Evolutionary conservation across 1,140 invertebrate genomes (phyloP).

Genomic region (Drosophila saltans): DNA sequence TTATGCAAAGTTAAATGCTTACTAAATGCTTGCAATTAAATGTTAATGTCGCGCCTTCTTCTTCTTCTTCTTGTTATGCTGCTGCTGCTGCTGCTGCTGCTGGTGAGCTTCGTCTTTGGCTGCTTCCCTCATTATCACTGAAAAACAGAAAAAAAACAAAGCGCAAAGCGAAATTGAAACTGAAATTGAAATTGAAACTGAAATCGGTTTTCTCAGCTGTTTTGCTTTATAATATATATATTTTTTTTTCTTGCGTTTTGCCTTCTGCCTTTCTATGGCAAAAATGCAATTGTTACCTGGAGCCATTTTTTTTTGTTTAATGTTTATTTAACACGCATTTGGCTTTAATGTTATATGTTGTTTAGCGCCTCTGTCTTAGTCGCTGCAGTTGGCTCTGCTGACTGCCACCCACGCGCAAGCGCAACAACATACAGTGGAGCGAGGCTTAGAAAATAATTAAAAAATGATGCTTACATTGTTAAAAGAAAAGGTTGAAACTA

Average conservation of each 20-base stretch:
- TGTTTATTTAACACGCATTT: constrained; percentile 78
- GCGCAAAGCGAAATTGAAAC: constrained; percentile 66
- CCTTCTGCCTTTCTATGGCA: constrained; percentile 35
- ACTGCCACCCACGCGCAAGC: constrained; percentile 37
- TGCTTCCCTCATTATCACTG: constrained; percentile 59
- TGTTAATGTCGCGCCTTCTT: constrained; percentile 62
- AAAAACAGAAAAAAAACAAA: neutral
- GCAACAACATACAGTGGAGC: constrained; percentile 37
- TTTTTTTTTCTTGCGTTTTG: neutral
- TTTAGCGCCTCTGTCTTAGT: constrained; percentile 15
- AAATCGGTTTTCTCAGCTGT: constrained; percentile 39
- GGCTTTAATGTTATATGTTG: constrained; percentile 48
- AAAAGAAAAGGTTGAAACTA: too few species aligned
- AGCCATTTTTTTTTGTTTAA: constrained; percentile 44
- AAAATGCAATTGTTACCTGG: constrained; percentile 52
- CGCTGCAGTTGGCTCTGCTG: neutral
- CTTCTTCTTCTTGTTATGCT: constrained; percentile 13
- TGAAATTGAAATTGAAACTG: constrained; percentile 27
- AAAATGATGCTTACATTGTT: too few species aligned
- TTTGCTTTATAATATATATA: neutral
- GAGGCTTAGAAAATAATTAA: neutral
- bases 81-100: constrained; percentile 14
- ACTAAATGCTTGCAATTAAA: constrained; percentile 79
- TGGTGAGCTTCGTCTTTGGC: constrained; percentile 18
- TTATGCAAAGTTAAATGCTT: constrained; percentile 77